Conservation (phyloP, 1,140 invertebrate genomes). For the Ips typographus region DNA sequence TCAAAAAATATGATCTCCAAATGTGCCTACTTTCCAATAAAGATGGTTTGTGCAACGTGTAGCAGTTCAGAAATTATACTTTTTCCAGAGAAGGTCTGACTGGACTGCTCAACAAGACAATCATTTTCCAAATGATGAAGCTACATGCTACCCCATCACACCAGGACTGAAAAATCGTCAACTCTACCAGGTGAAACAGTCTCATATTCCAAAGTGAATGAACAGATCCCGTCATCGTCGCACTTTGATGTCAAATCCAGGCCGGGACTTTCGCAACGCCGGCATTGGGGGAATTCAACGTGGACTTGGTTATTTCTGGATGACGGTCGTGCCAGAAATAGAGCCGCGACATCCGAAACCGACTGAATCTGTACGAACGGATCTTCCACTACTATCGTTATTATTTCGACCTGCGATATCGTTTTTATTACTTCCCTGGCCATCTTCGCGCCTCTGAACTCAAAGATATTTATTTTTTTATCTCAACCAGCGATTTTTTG, state of each 20-base stretch:
- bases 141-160: too few relatives aligned
- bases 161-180: too few relatives aligned
- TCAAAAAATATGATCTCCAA: too few relatives aligned
- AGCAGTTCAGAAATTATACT: too few relatives aligned
- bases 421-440: not conserved
- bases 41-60: too few relatives aligned
- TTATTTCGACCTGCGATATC: not conserved
- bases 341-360: constrained; percentile 18
- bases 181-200: not conserved
- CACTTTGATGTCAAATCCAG: constrained; percentile 10
- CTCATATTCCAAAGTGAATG: not conserved
- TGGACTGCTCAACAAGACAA: too few relatives aligned
- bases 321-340: constrained; percentile 8
- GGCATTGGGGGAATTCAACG: constrained; percentile 7
- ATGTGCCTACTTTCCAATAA: too few relatives aligned
- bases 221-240: not conserved
- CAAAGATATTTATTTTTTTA: too few relatives aligned
- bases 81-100: too few relatives aligned
- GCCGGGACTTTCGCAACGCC: constrained; percentile 13
- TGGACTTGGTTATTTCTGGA: constrained; percentile 1
- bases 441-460: not conserved
- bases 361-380: constrained; percentile 19
- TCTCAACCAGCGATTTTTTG: not conserved
- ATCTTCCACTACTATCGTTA: constrained; percentile 1
- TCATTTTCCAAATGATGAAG: too few relatives aligned